Percentiles rank a stretch among this genome's conserved stretches.
phyloP scores from a whole-genome alignment of 2,113 vertebrate genomes.

The Macroglossus sobrinus region DNA sequence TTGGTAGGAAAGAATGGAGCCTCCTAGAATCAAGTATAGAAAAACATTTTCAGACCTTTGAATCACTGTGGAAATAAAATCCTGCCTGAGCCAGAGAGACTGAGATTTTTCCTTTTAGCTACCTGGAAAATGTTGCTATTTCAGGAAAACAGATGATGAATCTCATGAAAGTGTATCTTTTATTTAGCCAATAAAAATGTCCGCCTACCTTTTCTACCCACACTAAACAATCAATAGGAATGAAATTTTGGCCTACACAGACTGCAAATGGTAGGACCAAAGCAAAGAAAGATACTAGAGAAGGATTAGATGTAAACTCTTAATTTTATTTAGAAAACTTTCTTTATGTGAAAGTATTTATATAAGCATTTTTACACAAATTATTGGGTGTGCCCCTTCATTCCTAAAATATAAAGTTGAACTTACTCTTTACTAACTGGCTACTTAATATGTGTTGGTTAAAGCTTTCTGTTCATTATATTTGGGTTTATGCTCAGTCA shows the following conservation, averaged over 20 bases:
- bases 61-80: background rate
- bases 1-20: background rate
- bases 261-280: constrained; percentile 34
- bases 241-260: constrained; percentile 54
- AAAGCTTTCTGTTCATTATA: background rate
- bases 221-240: constrained; percentile 65
- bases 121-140: constrained; percentile 56
- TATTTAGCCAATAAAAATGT: constrained; percentile 71
- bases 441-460: background rate
- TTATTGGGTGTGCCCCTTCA: background rate
- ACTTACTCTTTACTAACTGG: background rate
- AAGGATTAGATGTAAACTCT: background rate
- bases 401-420: constrained; percentile 18
- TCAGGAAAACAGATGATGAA: constrained; percentile 49
- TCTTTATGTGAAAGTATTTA: background rate
- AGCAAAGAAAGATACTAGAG: constrained; percentile 39
- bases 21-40: background rate
- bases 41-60: background rate
- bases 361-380: background rate
- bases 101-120: constrained; percentile 55
- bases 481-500: background rate
- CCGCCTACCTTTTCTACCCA: constrained; percentile 29
- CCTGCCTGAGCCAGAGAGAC: background rate
- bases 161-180: constrained; percentile 63
- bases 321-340: constrained; percentile 8